Conservation (phyloP, 2,797 vertebrate genomes). For the Diplodus sargus region DNA sequence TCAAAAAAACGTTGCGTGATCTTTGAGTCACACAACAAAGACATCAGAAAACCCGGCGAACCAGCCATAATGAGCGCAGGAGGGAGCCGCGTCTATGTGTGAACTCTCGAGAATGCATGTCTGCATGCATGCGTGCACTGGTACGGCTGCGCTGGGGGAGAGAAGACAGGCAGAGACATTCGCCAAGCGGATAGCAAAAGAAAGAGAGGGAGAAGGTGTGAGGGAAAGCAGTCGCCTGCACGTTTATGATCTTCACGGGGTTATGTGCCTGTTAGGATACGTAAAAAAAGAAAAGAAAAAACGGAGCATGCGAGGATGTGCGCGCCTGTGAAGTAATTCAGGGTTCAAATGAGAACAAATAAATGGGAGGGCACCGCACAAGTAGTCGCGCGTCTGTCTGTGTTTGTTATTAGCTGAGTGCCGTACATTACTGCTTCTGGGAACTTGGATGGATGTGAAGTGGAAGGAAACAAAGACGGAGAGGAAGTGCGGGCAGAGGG, state of each 20-base stretch:
- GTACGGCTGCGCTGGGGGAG: conserved; percentile 16
- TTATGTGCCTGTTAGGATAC: conserved; percentile 28
- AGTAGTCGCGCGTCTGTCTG: not conserved
- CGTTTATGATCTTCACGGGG: conserved; percentile 36
- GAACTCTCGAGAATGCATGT: conserved; percentile 24
- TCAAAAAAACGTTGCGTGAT: conserved; percentile 17
- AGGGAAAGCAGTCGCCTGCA: conserved; percentile 12
- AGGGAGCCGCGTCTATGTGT: conserved; percentile 23
- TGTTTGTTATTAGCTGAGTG: conserved; percentile 35
- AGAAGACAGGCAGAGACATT: conserved; percentile 14
- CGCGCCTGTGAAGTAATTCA: conserved; percentile 38
- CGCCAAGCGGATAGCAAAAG: conserved; percentile 12
- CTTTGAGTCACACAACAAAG: conserved; percentile 28
- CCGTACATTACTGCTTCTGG: conserved; percentile 31
- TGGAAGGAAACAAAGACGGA: conserved; percentile 31
- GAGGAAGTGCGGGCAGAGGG: conserved; percentile 7
- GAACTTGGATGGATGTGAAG: conserved; percentile 18
- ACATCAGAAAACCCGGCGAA: conserved; percentile 19
- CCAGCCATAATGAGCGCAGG: not conserved
- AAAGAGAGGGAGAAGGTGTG: conserved; percentile 24
- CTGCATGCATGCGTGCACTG: conserved; percentile 26
- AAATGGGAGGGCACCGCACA: conserved; percentile 28
- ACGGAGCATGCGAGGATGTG: conserved; percentile 3
- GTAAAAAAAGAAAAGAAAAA: conserved; percentile 14
- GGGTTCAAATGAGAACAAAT: conserved; percentile 46